Conservation (phyloP, 1,140 invertebrate species). For the Drosophila seguyi region DNA sequence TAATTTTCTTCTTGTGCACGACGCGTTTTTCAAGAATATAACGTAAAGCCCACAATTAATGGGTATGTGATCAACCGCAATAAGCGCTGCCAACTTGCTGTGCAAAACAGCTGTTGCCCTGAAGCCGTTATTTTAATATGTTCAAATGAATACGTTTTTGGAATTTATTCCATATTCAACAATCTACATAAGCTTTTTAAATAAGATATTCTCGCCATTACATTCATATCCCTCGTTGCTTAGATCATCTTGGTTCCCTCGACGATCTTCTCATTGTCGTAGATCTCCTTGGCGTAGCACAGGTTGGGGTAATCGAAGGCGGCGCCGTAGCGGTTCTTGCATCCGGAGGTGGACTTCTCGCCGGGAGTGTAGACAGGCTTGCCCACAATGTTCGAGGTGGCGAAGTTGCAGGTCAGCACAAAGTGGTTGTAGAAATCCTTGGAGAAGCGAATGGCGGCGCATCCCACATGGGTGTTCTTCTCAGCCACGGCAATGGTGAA, state of each 20-base stretch:
- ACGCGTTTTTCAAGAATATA: background rate
- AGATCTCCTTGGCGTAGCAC: slow-evolving; percentile 42
- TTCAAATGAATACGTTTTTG: background rate
- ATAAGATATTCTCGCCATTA: background rate
- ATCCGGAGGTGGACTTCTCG: slow-evolving; percentile 5
- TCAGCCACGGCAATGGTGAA: slow-evolving; percentile 66
- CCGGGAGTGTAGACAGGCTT: slow-evolving; percentile 58
- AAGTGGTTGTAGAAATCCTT: slow-evolving; percentile 68
- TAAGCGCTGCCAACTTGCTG: slow-evolving; percentile 28
- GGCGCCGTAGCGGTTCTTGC: slow-evolving; percentile 4
- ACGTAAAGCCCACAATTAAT: background rate
- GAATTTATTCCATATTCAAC: slow-evolving; percentile 25
- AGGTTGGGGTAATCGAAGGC: slow-evolving; percentile 4
- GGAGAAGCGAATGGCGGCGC: slow-evolving; percentile 58
- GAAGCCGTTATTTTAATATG: slow-evolving; percentile 14
- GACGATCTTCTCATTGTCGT: slow-evolving; percentile 61
- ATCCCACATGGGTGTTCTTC: slow-evolving; percentile 64
- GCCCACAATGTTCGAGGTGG: slow-evolving; percentile 56
- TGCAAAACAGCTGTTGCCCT: background rate
- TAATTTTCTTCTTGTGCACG: fast-evolving
- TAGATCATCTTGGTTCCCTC: slow-evolving; percentile 35
- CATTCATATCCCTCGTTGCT: background rate
- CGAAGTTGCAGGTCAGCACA: slow-evolving; percentile 63
- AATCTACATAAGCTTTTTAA: background rate
- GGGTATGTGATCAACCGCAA: background rate